These are phyloP conservation scores for Drosophila willistoni DNA, from an alignment of 1,140 invertebrate genomes.

Conservation along the genomic window DNA sequence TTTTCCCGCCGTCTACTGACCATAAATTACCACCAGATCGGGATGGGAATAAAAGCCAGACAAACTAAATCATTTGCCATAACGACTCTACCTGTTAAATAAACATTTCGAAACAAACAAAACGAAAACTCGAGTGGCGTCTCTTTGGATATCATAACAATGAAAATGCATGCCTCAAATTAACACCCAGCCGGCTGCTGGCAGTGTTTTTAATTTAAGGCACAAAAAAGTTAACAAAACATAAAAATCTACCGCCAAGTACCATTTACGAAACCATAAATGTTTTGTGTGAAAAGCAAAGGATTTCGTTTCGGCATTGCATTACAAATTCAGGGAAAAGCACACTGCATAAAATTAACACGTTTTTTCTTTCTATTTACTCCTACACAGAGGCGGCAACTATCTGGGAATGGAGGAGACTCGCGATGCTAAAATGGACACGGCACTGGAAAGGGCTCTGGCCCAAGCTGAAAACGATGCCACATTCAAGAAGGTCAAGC, in stretches of 20 bases:
- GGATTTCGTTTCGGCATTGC: slow-evolving; percentile 21
- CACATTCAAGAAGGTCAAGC: slow-evolving; percentile 88
- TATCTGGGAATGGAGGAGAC: slow-evolving; percentile 73
- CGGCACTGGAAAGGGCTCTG: slow-evolving; percentile 86
- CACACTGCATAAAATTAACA: slow-evolving; percentile 46
- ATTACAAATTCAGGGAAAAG: slow-evolving; percentile 23
- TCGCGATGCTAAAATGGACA: slow-evolving; percentile 83
- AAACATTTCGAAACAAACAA: slow-evolving; percentile 24
- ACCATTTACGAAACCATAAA: slow-evolving; percentile 35
- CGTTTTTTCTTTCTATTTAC: slow-evolving; percentile 14
- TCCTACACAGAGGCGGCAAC: slow-evolving; percentile 10
- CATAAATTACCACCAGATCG: background rate
- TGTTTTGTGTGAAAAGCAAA: slow-evolving; percentile 24
- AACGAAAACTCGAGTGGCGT: slow-evolving; percentile 1
- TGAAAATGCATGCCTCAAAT: slow-evolving; percentile 53
- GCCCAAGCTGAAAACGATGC: slow-evolving; percentile 88
- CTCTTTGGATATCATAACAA: slow-evolving; percentile 32
- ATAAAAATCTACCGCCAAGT: slow-evolving; percentile 3
- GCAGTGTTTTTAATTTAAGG: slow-evolving; percentile 62
- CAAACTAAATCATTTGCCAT: slow-evolving; percentile 16
- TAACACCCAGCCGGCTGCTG: slow-evolving; percentile 35
- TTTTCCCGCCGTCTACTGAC: no score
- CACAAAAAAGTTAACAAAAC: slow-evolving; percentile 21
- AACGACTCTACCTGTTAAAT: slow-evolving; percentile 3
- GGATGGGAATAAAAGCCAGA: slow-evolving; percentile 21